Base-by-base conservation (phyloP, 2,797 vertebrate species). In the Sphaeramia orbicularis region DNA sequence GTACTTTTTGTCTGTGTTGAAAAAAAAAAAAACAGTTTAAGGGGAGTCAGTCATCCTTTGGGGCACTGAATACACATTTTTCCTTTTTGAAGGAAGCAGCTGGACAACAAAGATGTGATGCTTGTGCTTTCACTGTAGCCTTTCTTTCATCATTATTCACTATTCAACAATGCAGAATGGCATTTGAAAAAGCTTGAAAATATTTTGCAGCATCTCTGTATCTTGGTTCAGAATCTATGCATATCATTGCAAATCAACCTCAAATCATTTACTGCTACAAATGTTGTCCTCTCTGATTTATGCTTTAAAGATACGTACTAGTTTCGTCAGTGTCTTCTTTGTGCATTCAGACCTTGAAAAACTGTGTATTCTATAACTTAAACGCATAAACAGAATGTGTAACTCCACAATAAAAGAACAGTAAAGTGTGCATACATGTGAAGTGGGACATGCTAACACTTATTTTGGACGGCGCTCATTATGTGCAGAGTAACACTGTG, bases 401-500 rank as follows among this genome's bases (percentile, higher is more conserved):
- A 16, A 8, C 16, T 6, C 40, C 13, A 7, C 10, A 45, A 8
- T 27, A n/a, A 15, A 37, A 37, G 40, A 36, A 16, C 13, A 54
- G 10, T 13, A 37, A 10, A 30, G 15, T 27, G 12, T 53, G 19
- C 50, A 24, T 55, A 1, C 47, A 27, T 21, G 16, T 71, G 51
- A 37, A 60, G 15, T 52, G 52, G 44, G 38, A 57, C 35, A 42
- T 58, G 61, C 40, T 42, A 16, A 48, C 35, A 62, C 32, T 56
- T 35, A 30, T 36, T 53, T 42, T 61, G 64, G 21, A 41, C 42
- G 13, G 9, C 38, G 44, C 36, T 74, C 48, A 80, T 78, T 78
- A 72, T 65, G 66, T 56, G 54, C 68, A 69, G 36, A 59, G 49
- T 38, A 56, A 71, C 55, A 64, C 45, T 53, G 59, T 80, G 74